phyloP scores from a whole-genome alignment of 2,888 invertebrate genomes.

The Molorchus minor region DNA sequence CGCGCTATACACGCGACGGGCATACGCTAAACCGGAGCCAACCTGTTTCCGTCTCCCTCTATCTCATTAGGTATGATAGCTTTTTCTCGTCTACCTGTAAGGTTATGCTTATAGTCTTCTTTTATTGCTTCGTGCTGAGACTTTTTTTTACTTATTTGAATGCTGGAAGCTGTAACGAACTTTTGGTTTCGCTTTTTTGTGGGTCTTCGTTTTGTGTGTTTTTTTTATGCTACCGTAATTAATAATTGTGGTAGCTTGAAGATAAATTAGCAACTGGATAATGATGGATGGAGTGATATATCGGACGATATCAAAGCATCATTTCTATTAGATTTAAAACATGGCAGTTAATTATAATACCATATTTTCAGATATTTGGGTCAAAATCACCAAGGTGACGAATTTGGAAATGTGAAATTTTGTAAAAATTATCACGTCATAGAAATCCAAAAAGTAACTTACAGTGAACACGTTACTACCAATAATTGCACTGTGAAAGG shows the following conservation, averaged over 20 bases:
- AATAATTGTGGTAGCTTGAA: not conserved
- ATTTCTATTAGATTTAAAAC: no score
- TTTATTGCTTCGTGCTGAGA: slow-evolving; percentile 19
- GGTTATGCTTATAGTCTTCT: slow-evolving; percentile 27
- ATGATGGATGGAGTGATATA: no score
- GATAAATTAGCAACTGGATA: no score
- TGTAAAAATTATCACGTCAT: no score
- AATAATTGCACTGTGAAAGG: no score
- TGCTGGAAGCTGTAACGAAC: slow-evolving; percentile 48
- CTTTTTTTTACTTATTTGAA: slow-evolving; percentile 35
- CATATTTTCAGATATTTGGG: no score
- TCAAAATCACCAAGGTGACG: no score
- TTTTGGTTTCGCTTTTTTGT: slow-evolving; percentile 36
- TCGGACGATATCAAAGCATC: no score
- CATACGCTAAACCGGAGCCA: slow-evolving; percentile 52
- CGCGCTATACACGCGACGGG: slow-evolving; percentile 61
- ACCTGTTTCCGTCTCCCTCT: slow-evolving; percentile 32
- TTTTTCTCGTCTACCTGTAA: slow-evolving; percentile 10
- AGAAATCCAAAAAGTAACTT: no score
- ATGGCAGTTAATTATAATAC: no score
- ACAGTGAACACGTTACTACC: no score
- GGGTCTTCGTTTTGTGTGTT: slow-evolving; percentile 24
- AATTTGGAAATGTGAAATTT: no score
- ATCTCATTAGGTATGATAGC: slow-evolving; percentile 21
- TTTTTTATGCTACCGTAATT: slow-evolving; percentile 18